Base-by-base conservation (phyloP, 2,888 invertebrate species). In the Andrena haemorrhoa region DNA sequence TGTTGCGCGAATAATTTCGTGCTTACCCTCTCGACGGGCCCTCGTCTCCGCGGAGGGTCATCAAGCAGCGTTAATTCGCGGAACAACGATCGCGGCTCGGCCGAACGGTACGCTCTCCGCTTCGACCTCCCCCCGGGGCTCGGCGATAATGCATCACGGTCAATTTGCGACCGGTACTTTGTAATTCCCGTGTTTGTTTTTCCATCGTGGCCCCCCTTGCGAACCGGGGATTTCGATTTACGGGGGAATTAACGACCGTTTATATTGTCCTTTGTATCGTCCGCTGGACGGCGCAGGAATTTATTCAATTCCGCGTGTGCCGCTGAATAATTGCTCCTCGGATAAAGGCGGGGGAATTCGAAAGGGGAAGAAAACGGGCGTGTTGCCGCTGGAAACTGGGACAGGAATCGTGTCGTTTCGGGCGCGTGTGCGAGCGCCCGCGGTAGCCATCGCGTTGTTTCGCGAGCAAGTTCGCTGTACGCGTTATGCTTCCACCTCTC, bases 171-270 rank as follows among this genome's bases (percentile, higher is more conserved):
- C 60, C 65, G 66, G 70, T 65, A 79, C 75, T 84, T 84, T 83
- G 83, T 73, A 83, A 84, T 83, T 75, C 73, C 83, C 65, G 70
- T 69, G 65, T 75, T 75, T 73, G 75, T 84, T 83, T 75, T 79
- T 79, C 75, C 71, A 53, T 71, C 58, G 51, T 12, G 29, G 16
- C 8, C 23, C 8, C 23, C 0, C 8, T 20, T 29, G n/a, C n/a
- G 23, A 53, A 61, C 74, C 58, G 63, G 66, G 73, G 60, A 47
- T 70, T 82, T 79, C 75, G 68, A 79, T 79, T 80, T 84, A 72
- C 68, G 61, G 47, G 56, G 60, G 78, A 82, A 83, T 83, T 82
- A 82, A 82, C 83, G 74, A 51, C 41, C 69, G 82, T 73, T 73
- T 53, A 41, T 41, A 76, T 77, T 82, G 74, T 76, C 58, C 26